Conservation (phyloP, 2,888 invertebrate genomes). For the Xanthorhoe designata region DNA sequence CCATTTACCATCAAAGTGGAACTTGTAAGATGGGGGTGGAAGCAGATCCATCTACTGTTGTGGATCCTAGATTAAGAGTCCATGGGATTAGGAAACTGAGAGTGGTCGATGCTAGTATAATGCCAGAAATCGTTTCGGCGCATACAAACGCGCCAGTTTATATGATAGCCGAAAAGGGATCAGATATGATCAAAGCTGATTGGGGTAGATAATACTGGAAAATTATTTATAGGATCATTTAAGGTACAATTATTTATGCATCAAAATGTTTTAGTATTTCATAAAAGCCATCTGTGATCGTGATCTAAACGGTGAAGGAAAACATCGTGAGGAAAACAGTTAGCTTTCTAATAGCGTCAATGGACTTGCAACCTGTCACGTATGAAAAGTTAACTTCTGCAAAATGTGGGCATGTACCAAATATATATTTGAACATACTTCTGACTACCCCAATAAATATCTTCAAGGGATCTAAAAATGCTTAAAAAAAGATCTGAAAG, state of each 20-base stretch:
- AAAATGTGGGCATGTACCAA: no score
- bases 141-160: slow-evolving; percentile 92
- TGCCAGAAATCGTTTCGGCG: slow-evolving; percentile 91
- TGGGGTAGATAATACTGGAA: slow-evolving; percentile 59
- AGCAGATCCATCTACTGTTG: slow-evolving; percentile 86
- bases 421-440: no score
- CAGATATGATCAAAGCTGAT: slow-evolving; percentile 88
- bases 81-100: slow-evolving; percentile 89
- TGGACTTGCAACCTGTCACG: no score
- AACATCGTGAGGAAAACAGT: no score
- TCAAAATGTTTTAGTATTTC: slow-evolving; percentile 15
- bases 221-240: neutral
- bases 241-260: slow-evolving; percentile 26
- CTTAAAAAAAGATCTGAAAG: no score
- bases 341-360: no score
- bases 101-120: slow-evolving; percentile 92
- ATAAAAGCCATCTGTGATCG: slow-evolving; percentile 49
- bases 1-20: slow-evolving; percentile 89
- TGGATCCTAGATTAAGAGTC: slow-evolving; percentile 86
- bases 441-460: no score
- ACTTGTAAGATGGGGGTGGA: slow-evolving; percentile 88
- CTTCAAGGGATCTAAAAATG: no score
- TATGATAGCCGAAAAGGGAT: slow-evolving; percentile 93
- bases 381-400: no score
- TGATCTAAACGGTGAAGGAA: no score